Evolutionary conservation across 1,140 invertebrate species (phyloP).

Genomic region (Bombyx mandarina): DNA sequence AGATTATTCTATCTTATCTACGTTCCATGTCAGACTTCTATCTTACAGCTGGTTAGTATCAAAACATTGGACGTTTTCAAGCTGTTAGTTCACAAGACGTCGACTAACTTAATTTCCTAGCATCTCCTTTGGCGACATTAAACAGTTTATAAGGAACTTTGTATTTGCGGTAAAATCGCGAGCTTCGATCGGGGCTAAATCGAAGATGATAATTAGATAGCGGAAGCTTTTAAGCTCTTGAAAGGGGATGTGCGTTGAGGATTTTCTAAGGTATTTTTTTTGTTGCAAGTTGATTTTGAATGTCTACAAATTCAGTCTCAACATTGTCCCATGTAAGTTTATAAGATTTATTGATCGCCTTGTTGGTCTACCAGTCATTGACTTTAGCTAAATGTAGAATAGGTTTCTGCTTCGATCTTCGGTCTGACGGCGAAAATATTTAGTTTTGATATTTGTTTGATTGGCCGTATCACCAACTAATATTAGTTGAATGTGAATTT

Average conservation of each 20-base stretch:
- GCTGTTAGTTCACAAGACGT: slow-evolving; percentile 10
- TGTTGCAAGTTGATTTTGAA: background rate
- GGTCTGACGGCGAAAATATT: no score
- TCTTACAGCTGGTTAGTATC: background rate
- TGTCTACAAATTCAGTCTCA: background rate
- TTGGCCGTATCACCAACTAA: no score
- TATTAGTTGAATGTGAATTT: no score
- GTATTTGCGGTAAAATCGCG: slow-evolving; percentile 2
- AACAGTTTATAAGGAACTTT: slow-evolving; percentile 16
- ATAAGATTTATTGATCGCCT: no score
- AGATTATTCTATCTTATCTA: no score
- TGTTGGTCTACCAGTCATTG: no score
- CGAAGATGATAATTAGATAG: background rate
- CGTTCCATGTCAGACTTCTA: no score
- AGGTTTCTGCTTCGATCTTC: no score
- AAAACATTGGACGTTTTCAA: slow-evolving; percentile 14
- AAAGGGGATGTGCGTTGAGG: background rate
- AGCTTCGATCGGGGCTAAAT: background rate
- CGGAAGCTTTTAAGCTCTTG: background rate
- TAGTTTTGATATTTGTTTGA: no score
- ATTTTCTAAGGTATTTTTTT: background rate
- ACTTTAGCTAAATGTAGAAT: no score
- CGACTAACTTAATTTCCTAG: slow-evolving; percentile 16
- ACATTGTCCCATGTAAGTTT: no score
- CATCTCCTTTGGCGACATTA: slow-evolving; percentile 10